Conservation (phyloP, 2,113 vertebrate genomes). For the Trichechus manatus region DNA sequence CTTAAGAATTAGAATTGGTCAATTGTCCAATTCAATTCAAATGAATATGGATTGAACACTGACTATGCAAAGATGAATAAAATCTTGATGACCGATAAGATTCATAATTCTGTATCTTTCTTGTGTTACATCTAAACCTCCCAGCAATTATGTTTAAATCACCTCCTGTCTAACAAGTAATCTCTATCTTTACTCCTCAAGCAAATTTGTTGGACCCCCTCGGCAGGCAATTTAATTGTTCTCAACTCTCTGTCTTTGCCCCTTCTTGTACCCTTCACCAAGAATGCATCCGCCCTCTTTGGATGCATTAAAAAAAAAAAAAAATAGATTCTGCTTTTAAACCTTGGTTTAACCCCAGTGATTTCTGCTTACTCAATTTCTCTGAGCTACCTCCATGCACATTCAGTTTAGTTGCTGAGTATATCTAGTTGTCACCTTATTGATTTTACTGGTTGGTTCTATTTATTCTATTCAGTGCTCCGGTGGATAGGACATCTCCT, state of each 20-base stretch:
- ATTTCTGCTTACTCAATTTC: neutral
- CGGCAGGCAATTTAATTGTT: neutral
- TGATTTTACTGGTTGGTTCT: neutral
- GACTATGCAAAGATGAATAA: neutral
- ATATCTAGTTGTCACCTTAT: rapidly evolving
- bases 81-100: constrained; percentile 8
- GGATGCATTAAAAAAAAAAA: too few species aligned
- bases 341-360: neutral
- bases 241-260: neutral
- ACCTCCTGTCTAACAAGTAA: neutral
- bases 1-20: neutral
- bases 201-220: neutral
- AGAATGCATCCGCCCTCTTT: neutral
- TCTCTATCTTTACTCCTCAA: neutral
- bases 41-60: neutral
- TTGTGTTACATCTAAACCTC: neutral
- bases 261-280: neutral
- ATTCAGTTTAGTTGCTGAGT: neutral
- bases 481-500: neutral
- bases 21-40: neutral
- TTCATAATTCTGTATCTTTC: neutral
- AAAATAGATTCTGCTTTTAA: neutral
- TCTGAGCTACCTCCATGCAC: neutral
- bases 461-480: neutral
- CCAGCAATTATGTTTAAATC: neutral